phyloP scores from a whole-genome alignment of 2,113 vertebrate genomes.

The Leptosomus discolor region DNA sequence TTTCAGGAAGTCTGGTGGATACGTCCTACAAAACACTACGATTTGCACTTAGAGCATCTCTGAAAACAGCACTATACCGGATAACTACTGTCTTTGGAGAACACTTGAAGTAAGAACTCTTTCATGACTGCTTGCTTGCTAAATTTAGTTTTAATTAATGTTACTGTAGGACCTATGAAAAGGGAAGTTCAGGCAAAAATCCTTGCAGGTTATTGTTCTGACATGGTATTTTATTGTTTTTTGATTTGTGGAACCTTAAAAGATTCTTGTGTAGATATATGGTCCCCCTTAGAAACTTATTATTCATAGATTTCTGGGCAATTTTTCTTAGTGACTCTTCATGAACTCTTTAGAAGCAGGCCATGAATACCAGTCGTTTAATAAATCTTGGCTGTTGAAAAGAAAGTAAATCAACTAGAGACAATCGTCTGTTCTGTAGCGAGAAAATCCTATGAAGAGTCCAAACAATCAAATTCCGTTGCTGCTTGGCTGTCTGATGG shows the following conservation, averaged over 20 bases:
- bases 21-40: conserved; percentile 89
- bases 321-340: neutral
- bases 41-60: conserved; percentile 89
- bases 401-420: neutral
- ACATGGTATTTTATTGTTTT: neutral
- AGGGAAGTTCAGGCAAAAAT: neutral
- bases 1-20: conserved; percentile 81
- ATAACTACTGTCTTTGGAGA: conserved; percentile 92
- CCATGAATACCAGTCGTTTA: neutral
- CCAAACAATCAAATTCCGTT: neutral
- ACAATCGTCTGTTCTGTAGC: neutral
- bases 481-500: neutral
- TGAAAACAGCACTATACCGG: conserved; percentile 93
- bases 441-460: neutral
- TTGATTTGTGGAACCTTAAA: neutral
- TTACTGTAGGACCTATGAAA: neutral
- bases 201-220: neutral
- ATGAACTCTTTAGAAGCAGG: neutral
- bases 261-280: neutral
- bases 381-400: neutral
- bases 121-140: neutral
- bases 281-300: neutral
- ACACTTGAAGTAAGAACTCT: conserved; percentile 87
- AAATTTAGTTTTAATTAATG: neutral
- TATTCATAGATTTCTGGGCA: neutral